Conservation (phyloP, 2,797 vertebrate species). For the Cryptoprocta ferox region DNA sequence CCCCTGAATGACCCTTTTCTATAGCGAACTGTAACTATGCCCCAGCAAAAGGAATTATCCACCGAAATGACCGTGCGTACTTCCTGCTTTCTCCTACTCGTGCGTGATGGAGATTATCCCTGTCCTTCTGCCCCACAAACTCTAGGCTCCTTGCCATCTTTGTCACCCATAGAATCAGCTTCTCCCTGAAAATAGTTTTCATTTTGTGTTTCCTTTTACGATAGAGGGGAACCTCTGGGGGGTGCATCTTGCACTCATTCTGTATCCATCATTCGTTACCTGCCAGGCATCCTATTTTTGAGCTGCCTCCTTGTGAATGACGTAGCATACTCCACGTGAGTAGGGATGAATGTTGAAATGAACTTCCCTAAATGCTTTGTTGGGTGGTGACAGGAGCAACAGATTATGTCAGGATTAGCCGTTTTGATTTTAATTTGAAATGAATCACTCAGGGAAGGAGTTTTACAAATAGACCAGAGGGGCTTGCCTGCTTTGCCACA, state of each 20-base stretch:
- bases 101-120: not conserved
- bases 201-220: not conserved
- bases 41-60: not conserved
- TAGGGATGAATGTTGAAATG: not conserved
- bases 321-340: not conserved
- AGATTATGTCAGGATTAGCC: not conserved
- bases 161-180: not conserved
- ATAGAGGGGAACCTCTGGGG: not conserved
- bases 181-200: not conserved
- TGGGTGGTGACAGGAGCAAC: not conserved
- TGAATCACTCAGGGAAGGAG: not conserved
- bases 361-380: not conserved
- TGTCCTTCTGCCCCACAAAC: not conserved
- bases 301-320: not conserved
- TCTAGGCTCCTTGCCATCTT: not conserved
- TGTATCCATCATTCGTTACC: not conserved
- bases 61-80: not conserved
- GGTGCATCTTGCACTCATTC: not conserved
- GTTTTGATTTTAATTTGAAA: conserved; percentile 44
- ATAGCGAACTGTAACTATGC: not conserved
- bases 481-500: not conserved
- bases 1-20: not conserved
- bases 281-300: not conserved
- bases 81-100: not conserved
- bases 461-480: not conserved